Conservation (phyloP, 2,797 vertebrate genomes). For the Acrossocheilus fasciatus region DNA sequence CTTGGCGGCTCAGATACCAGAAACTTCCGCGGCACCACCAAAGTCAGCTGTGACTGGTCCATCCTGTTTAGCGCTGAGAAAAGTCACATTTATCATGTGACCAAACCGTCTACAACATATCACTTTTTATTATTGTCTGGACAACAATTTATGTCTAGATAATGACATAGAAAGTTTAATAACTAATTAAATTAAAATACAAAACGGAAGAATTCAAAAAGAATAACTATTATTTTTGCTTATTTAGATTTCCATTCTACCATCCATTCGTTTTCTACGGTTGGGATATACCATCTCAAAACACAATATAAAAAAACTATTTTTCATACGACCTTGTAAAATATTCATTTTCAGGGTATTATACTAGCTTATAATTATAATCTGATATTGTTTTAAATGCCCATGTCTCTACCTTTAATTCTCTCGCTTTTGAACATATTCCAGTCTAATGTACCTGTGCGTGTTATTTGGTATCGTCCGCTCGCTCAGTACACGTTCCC, state of each 20-base stretch:
- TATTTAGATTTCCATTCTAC: not conserved
- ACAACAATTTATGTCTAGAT: not conserved
- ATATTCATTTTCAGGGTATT: not conserved
- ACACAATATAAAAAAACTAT: not conserved
- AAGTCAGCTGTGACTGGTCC: not conserved
- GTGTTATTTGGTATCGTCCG: conserved; percentile 33
- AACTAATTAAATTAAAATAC: not conserved
- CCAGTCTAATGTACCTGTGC: not conserved
- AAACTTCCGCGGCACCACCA: not conserved
- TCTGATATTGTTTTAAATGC: not conserved
- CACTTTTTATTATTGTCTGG: not conserved
- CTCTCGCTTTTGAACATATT: not conserved
- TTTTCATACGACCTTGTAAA: not conserved
- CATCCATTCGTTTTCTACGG: not conserved
- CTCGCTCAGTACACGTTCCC: not conserved
- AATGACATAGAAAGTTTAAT: not conserved
- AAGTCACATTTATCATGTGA: not conserved
- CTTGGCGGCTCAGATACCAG: not conserved
- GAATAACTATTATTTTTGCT: not conserved
- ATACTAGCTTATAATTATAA: not conserved
- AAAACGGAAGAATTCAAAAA: not conserved
- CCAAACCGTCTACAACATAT: not conserved
- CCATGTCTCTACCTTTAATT: not conserved
- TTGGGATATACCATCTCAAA: conserved; percentile 32
- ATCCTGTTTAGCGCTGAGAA: not conserved